A percentile compares a stretch with the other conserved stretches of the same genome.
These are phyloP conservation scores for Netelia melanura DNA, from an alignment of 2,888 invertebrate species.

Conservation along the genomic window DNA sequence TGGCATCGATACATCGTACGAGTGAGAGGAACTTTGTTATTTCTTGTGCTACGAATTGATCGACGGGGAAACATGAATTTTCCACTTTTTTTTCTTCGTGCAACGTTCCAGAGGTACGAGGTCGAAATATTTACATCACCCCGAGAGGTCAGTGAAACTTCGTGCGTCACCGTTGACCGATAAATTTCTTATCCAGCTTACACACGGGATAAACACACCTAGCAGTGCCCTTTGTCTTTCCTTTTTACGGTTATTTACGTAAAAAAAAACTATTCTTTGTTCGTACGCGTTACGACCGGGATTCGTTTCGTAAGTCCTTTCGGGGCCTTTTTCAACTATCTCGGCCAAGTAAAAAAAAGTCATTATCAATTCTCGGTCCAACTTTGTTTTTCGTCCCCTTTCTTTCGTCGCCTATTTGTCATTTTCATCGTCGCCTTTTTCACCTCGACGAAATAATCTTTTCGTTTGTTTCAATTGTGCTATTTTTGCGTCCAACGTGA, in stretches of 20 bases:
- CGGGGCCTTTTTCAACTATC: background rate
- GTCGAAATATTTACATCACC: conserved; percentile 41
- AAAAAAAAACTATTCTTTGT: background rate
- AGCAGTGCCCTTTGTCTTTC: background rate
- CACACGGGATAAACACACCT: conserved; percentile 44
- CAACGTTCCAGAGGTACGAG: background rate
- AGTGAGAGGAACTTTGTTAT: background rate
- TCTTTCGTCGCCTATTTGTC: too few species aligned
- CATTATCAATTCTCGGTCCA: too few species aligned
- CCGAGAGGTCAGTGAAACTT: conserved; percentile 58
- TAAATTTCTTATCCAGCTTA: conserved; percentile 14
- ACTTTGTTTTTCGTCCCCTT: too few species aligned
- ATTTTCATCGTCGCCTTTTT: too few species aligned
- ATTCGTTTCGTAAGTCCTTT: background rate
- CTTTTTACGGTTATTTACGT: background rate
- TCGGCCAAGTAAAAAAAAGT: too few species aligned
- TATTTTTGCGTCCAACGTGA: background rate
- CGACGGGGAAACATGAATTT: conserved; percentile 1
- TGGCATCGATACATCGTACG: background rate
- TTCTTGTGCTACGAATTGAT: background rate
- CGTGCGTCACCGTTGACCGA: conserved; percentile 64
- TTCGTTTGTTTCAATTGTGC: background rate
- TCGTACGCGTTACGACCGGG: background rate
- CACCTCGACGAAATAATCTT: too few species aligned
- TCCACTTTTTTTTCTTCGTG: background rate